Conservation (phyloP, 2,113 vertebrate genomes). For the Columbina picui region DNA sequence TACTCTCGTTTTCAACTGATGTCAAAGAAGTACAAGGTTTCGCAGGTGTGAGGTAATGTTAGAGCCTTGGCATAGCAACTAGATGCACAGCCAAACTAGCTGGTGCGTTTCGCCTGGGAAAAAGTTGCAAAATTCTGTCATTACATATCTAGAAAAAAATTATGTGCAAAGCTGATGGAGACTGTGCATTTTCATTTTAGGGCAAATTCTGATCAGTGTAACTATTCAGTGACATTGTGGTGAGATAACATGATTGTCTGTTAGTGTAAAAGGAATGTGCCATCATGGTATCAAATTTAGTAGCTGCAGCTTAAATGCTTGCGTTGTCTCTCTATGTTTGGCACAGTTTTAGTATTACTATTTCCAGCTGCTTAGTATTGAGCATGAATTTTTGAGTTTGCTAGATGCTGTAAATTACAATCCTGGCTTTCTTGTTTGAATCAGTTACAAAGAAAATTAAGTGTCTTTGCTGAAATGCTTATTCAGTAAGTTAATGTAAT, state of each 20-base stretch:
- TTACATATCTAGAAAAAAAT: not conserved
- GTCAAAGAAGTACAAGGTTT: not conserved
- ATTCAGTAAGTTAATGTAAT: slow-evolving; percentile 53
- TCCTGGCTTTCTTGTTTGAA: slow-evolving; percentile 3
- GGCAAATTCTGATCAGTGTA: not conserved
- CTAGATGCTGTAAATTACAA: slow-evolving; percentile 32
- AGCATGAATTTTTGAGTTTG: slow-evolving; percentile 40
- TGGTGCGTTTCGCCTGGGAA: not conserved
- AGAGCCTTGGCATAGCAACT: not conserved
- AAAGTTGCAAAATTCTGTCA: not conserved
- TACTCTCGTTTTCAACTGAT: not conserved
- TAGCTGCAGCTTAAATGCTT: slow-evolving; percentile 31
- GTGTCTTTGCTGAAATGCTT: slow-evolving; percentile 23
- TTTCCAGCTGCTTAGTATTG: slow-evolving; percentile 29
- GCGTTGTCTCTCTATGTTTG: not conserved
- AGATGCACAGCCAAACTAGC: not conserved
- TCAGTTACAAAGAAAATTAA: not conserved
- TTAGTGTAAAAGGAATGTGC: not conserved
- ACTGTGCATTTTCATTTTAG: not conserved
- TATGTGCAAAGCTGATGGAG: not conserved
- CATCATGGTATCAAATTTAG: not conserved
- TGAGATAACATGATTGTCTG: not conserved
- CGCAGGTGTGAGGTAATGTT: not conserved
- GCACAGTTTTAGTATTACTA: not conserved
- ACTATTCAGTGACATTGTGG: not conserved